Percentiles rank a stretch among this genome's conserved stretches.
phyloP scores from a whole-genome alignment of 2,113 vertebrate species.

The Gallinago jamesoni region DNA sequence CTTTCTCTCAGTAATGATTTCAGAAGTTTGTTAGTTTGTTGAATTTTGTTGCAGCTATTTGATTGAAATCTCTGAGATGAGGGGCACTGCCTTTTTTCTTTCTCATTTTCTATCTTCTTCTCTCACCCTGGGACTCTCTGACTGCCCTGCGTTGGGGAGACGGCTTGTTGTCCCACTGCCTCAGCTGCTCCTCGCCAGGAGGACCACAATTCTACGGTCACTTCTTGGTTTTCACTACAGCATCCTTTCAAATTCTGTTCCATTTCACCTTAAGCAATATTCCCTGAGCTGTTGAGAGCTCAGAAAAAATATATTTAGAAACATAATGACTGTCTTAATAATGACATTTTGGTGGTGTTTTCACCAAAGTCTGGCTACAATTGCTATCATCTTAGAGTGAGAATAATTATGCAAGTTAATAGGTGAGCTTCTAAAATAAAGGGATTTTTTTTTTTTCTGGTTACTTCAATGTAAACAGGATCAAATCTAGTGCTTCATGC shows the following conservation, averaged over 20 bases:
- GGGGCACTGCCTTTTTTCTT: not conserved
- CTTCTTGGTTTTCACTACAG: not conserved
- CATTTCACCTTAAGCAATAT: not conserved
- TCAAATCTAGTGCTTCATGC: not conserved
- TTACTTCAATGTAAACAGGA: not conserved
- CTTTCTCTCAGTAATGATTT: not conserved
- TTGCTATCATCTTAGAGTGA: not conserved
- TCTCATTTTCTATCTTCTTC: not conserved
- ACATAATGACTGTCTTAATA: not conserved
- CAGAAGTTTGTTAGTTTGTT: not conserved
- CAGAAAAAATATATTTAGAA: not conserved
- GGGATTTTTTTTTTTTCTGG: not conserved
- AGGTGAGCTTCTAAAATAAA: not conserved
- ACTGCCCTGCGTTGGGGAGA: not conserved
- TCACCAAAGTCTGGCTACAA: not conserved
- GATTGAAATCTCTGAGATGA: not conserved
- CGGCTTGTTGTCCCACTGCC: not conserved
- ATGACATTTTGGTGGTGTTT: not conserved
- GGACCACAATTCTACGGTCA: not conserved
- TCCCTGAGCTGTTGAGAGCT: not conserved
- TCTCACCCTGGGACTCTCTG: not conserved
- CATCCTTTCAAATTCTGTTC: not conserved
- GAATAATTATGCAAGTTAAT: not conserved
- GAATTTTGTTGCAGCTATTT: not conserved
- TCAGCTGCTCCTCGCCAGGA: not conserved